Conservation (phyloP, 1,140 invertebrate genomes). For the Formica exsecta region DNA sequence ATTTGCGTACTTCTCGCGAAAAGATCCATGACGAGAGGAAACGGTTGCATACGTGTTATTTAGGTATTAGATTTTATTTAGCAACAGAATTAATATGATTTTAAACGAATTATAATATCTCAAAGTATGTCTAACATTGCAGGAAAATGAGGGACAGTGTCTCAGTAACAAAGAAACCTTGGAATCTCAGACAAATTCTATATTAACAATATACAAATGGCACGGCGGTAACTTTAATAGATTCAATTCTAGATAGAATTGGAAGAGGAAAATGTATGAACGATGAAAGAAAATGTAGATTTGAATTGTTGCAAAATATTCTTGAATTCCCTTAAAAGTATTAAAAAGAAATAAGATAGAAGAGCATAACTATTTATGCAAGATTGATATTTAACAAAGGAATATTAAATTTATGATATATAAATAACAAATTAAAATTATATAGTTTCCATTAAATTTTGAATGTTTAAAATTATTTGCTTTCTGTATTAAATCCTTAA, state of each 20-base stretch:
- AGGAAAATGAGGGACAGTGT: neutral
- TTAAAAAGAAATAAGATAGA: neutral
- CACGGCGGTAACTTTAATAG: neutral
- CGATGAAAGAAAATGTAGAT: neutral
- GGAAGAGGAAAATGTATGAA: neutral
- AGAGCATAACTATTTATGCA: neutral
- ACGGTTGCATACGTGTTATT: neutral
- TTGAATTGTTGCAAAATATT: constrained; percentile 3
- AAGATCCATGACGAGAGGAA: neutral
- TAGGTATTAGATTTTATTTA: neutral
- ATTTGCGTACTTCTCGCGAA: neutral
- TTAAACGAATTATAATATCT: neutral
- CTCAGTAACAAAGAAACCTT: neutral
- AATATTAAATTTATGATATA: neutral
- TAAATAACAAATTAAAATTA: neutral
- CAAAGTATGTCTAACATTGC: neutral
- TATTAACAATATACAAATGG: constrained; percentile 34
- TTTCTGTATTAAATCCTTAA: neutral
- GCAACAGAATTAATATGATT: neutral
- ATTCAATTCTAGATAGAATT: constrained; percentile 15
- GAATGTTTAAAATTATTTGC: neutral
- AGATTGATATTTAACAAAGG: neutral
- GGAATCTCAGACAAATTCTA: constrained; percentile 6
- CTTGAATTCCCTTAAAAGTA: neutral
- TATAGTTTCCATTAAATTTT: neutral